phyloP scores from a whole-genome alignment of 2,888 invertebrate genomes.

The Nymphalis c-album region DNA sequence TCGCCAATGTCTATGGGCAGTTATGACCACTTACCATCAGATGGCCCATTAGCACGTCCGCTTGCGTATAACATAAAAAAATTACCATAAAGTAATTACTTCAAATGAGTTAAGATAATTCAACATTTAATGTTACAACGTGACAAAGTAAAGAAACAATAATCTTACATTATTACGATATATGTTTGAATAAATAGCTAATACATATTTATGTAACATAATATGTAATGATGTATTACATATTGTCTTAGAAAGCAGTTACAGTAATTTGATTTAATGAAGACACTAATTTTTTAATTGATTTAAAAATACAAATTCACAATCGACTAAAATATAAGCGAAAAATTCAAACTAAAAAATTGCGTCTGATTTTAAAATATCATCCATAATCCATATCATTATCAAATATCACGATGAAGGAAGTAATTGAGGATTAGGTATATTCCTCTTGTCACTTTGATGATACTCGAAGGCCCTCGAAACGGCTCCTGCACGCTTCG shows the following conservation, averaged over 20 bases:
- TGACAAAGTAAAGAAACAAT: constrained; percentile 1
- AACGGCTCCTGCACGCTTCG: neutral
- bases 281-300: no score
- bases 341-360: no score
- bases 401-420: no score
- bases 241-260: neutral
- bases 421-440: neutral
- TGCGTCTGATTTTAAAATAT: neutral
- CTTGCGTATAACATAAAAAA: neutral
- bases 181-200: neutral
- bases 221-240: neutral
- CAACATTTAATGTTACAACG: neutral
- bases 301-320: no score
- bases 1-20: no score
- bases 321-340: no score
- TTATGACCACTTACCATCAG: no score
- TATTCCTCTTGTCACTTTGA: neutral
- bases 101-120: neutral
- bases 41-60: no score
- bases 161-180: neutral
- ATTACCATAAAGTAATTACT: neutral
- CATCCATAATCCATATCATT: neutral
- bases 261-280: no score
- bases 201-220: neutral
- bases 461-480: neutral